Base-by-base conservation (phyloP, 92 coral and sea anemone genomes). In the Phymanthus crucifer region DNA sequence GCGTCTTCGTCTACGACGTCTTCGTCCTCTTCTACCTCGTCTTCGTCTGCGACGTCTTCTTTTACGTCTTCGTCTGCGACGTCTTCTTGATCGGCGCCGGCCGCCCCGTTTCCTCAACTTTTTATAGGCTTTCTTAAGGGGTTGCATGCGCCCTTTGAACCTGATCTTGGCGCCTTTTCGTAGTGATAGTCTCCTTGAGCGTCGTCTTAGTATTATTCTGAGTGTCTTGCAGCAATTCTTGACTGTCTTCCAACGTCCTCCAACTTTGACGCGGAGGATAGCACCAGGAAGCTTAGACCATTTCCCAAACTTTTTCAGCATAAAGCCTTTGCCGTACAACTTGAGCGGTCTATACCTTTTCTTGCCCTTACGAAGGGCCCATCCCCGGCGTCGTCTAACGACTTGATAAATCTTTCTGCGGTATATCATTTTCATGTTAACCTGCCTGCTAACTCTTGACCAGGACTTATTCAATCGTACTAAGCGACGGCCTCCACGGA, bases 171-270 rank as follows among this genome's bases (percentile, higher is more conserved):
- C 14, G 48, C 81, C 81, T 8, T 19, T 16, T 24, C 57, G 67
- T 0, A 77, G 11, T 52, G 37, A 35, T 1, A 77, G 26, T 57
- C 16, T n/a, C n/a, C 81, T 69, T 2, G 54, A 23, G 1, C 72
- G 72, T 2, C 81, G 72, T 61, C 29, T 77, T 11, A 77, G 8
- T 13, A 18, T 69, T 3, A 77, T 61, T 23, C 72, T 56, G 32
- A 77, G 81, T 21, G 38, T 64, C 37, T 77, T 77, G 38, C 81
- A 77, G 81, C 81, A 77, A 37, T 37, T 77, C 43, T 24, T 32
- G 31, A 77, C 26, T 2, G 81, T 64, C 57, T 70, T 58, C 81
- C 81, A 77, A 26, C 32, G 37, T 77, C 32, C 38, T 3, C 47
- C 47, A 47, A 32, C 45, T 19, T 50, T n/a, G 35, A 77, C 72